phyloP scores from a whole-genome alignment of 2,113 vertebrate species.

The Eurystomus gularis region DNA sequence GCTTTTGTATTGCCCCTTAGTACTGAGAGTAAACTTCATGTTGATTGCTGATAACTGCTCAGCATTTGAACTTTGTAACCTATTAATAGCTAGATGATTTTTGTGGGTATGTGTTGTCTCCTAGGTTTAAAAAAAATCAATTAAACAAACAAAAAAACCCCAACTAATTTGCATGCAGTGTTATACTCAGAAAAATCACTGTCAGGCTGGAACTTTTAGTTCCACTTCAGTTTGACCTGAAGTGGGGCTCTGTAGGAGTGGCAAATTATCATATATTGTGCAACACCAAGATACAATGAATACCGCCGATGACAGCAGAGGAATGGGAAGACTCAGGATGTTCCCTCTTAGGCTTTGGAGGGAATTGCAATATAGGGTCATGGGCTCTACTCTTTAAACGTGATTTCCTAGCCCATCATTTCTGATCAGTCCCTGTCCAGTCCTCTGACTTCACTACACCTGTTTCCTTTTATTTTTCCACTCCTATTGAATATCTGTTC shows the following conservation, averaged over 20 bases:
- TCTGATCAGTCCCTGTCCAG: background rate
- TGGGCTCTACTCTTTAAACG: background rate
- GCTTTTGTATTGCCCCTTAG: background rate
- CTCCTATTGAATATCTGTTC: background rate
- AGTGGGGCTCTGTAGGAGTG: background rate
- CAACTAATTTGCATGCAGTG: background rate
- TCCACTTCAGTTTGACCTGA: background rate
- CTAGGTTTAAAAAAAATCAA: background rate
- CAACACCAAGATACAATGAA: background rate
- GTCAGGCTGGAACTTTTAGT: background rate
- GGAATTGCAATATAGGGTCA: background rate
- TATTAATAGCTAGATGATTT: background rate
- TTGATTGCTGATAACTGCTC: background rate
- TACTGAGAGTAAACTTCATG: background rate
- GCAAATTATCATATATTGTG: background rate
- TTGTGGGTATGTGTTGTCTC: background rate
- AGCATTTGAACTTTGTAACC: background rate
- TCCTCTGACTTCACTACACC: background rate
- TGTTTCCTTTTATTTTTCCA: background rate
- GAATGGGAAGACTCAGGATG: rapidly evolving
- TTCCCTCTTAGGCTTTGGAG: background rate
- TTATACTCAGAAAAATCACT: background rate
- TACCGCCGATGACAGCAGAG: background rate
- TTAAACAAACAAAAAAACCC: background rate
- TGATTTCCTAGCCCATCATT: background rate